These are phyloP conservation scores for Phorcus lineatus DNA, from an alignment of 2,888 invertebrate genomes.

Conservation along the genomic window DNA sequence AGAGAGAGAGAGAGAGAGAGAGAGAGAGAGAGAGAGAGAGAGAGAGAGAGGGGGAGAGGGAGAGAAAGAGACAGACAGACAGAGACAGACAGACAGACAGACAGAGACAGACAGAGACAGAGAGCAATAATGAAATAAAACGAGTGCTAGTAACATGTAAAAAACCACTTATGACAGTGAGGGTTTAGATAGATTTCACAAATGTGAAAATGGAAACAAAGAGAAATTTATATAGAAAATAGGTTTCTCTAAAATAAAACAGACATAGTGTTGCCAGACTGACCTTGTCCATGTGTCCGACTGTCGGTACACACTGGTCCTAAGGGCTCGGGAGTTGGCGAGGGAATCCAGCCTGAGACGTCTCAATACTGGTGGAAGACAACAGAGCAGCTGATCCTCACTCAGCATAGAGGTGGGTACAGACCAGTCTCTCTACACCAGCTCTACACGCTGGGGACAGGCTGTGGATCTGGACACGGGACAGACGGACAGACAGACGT, in stretches of 20 bases:
- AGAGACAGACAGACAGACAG: not conserved
- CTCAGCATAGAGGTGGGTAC: not conserved
- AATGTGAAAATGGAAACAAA: not conserved
- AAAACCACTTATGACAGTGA: no score
- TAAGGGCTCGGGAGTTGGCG: no score
- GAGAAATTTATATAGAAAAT: not conserved
- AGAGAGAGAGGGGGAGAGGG: conserved; percentile 11
- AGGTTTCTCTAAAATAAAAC: no score
- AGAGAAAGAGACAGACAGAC: conserved; percentile 21
- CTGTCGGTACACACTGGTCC: not conserved
- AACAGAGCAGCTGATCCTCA: conserved; percentile 11
- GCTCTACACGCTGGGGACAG: not conserved
- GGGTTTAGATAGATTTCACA: no score
- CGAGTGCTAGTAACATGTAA: no score
- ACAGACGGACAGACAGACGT: no score
- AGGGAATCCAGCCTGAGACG: not conserved
- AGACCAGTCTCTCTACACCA: not conserved
- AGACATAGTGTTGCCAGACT: not conserved
- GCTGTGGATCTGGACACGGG: no score
- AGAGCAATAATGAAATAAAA: conserved; percentile 3
- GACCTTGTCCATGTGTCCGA: not conserved
- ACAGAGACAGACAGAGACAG: conserved; percentile 8
- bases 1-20: conserved; percentile 22
- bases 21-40: not conserved
- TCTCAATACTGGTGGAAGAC: not conserved